Evolutionary conservation across 1,140 invertebrate species (phyloP), one percentile per base, ranked within the genome.

Genomic region (Dinoponera quadriceps): DNA sequence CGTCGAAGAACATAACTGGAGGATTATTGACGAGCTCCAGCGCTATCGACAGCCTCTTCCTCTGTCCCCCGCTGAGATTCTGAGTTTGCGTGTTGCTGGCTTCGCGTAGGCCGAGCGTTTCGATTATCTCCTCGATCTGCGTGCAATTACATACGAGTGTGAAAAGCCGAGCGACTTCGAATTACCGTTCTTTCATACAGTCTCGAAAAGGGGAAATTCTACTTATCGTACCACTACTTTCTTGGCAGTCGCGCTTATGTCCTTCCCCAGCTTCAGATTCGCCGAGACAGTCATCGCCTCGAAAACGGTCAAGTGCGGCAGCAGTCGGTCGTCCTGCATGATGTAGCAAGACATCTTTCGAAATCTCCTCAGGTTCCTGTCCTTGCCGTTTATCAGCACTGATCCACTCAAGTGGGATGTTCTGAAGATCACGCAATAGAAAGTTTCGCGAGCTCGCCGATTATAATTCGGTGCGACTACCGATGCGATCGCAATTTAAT

Each of bases 1-100:
- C 98, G 91, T 99, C 98, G 91, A 99, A 99, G 94, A 99, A 99
- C 97, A 99, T 98, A 27, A 99, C 96, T 54, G 98, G 98, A 14
- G 99, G 99, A 94, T 99, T 97, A 91, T 97, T 97, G 25, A 98
- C 97, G 87, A 98, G 94, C 92, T 98, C 97, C 89, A 97, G 92
- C 71, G 97, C 98, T 87, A 99, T 98, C 1, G 98, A 98, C 54
- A 99, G 94, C 66, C 98, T 95, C 93, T 99, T 99, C 73, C 97
- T 95, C 94, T 99, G 98, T 0, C 99, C 99, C 9, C 98, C 98
- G 25, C 98, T 99, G 16, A 99, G 95, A 89, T 96, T 96, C 55
- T 96, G 96, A 3, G 98, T 96, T 84, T 96, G 95, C 0, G 97
- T 98, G 88, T 98, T 96, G 74, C 95, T 95, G 60, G 97, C 97